These are phyloP conservation scores for Phylloscopus collybita DNA, from an alignment of 2,797 vertebrate species.

Conservation along the genomic window DNA sequence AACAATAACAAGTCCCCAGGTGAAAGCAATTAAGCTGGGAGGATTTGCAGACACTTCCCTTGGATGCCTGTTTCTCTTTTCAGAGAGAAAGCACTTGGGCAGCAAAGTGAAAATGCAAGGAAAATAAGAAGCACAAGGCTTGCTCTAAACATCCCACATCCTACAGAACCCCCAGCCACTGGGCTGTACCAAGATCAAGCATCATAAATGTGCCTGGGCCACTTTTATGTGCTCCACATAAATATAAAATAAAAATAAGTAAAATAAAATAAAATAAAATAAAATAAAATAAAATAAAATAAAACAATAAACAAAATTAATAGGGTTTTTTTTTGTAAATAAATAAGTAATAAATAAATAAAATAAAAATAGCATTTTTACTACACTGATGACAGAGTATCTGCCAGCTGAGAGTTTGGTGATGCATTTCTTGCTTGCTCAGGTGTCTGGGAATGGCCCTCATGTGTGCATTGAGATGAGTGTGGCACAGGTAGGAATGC, in stretches of 20 bases:
- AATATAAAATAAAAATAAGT: neutral
- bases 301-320: no score
- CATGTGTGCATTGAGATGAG: neutral
- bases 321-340: no score
- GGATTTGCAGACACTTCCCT: conserved; percentile 38
- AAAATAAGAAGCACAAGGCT: neutral
- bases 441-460: neutral
- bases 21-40: conserved; percentile 61
- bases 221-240: neutral
- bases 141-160: neutral
- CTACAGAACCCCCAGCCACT: neutral
- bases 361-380: neutral
- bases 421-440: neutral
- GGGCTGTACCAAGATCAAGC: neutral
- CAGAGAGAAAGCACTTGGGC: neutral
- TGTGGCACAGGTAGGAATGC: neutral
- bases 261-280: no score
- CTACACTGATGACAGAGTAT: neutral
- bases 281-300: no score
- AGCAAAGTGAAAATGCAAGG: conserved; percentile 9
- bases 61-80: conserved; percentile 12
- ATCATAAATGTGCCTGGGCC: neutral
- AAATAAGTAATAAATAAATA: neutral
- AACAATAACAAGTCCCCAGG: conserved; percentile 66
- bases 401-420: neutral